Conservation (phyloP, 2,888 invertebrate species). For the Kryphioiulus occultus region DNA sequence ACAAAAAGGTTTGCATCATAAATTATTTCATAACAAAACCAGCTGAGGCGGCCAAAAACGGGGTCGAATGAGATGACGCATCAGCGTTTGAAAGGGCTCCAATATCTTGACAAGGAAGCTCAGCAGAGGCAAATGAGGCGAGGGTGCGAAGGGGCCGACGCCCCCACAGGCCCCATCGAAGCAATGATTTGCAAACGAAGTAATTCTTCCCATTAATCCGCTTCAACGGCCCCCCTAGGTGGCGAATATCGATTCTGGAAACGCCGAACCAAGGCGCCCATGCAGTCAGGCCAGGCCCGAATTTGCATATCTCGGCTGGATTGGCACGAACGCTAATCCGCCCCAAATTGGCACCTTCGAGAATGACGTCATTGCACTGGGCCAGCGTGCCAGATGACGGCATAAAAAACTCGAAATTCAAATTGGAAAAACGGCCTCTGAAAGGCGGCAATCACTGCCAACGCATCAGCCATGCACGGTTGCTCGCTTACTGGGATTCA, state of each 20-base stretch:
- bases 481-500: neutral
- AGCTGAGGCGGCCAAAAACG: neutral
- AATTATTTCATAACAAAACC: neutral
- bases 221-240: neutral
- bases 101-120: too few relatives aligned
- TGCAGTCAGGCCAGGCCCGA: neutral
- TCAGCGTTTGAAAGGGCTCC: neutral
- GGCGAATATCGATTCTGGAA: neutral
- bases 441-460: neutral
- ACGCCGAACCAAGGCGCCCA: neutral
- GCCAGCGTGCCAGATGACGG: neutral
- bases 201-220: conserved; percentile 5
- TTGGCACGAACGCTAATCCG: neutral
- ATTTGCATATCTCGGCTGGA: neutral
- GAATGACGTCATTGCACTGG: neutral
- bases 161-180: neutral
- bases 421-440: too few relatives aligned
- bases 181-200: neutral
- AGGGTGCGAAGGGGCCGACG: neutral
- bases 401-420: neutral
- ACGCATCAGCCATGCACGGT: neutral
- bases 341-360: neutral
- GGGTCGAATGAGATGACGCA: neutral
- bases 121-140: neutral
- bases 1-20: neutral